phyloP scores from a whole-genome alignment of 2,888 invertebrate genomes.

The Aplocera efformata region DNA sequence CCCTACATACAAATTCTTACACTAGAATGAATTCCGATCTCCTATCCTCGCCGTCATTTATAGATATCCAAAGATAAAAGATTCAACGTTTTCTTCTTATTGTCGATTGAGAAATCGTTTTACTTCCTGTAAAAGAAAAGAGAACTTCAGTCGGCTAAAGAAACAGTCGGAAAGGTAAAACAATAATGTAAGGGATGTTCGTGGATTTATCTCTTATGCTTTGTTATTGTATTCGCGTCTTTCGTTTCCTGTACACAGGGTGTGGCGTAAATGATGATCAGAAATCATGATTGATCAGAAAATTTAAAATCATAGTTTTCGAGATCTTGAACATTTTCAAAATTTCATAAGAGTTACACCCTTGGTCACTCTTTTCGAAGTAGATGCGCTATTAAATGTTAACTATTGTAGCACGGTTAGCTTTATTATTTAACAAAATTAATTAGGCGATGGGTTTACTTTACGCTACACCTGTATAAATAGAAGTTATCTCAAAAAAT shows the following conservation, averaged over 20 bases:
- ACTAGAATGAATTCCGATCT: slow-evolving; percentile 9
- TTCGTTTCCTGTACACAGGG: slow-evolving; percentile 1
- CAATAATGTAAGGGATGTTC: slow-evolving; percentile 20
- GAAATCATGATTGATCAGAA: no score
- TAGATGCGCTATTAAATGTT: no score
- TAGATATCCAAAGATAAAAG: slow-evolving; percentile 44
- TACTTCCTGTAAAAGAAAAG: slow-evolving; percentile 39
- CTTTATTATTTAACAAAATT: no score
- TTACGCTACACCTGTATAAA: no score
- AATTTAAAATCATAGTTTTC: no score
- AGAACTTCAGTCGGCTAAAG: slow-evolving; percentile 29
- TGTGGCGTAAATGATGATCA: no score
- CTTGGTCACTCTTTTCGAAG: no score
- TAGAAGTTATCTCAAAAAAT: no score
- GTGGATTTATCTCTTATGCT: slow-evolving; percentile 19
- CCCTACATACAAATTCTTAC: neutral
- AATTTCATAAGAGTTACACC: no score
- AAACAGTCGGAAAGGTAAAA: slow-evolving; percentile 34
- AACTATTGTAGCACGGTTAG: slow-evolving; percentile 12
- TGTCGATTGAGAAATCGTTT: slow-evolving; percentile 49
- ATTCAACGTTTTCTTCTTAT: slow-evolving; percentile 38
- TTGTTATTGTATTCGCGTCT: slow-evolving; percentile 14
- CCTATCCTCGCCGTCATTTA: slow-evolving; percentile 31
- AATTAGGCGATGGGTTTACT: no score
- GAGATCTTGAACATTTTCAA: no score